These are phyloP conservation scores for Scolopax bukidnonensis DNA, from an alignment of 2,797 vertebrate species.

Conservation along the genomic window DNA sequence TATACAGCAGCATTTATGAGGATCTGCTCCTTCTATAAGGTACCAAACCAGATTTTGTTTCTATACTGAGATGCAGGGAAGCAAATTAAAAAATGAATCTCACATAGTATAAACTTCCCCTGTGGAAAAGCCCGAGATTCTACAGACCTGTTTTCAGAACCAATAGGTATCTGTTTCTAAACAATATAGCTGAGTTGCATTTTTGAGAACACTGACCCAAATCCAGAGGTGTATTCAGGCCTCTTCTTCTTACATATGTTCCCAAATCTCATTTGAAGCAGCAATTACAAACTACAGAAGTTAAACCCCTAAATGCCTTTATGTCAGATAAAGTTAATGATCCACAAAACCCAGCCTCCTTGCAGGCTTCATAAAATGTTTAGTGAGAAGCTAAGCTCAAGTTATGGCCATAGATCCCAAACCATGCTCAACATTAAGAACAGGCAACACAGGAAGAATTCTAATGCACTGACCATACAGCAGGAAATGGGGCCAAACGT, in stretches of 20 bases:
- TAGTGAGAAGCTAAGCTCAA: background rate
- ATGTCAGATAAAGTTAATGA: background rate
- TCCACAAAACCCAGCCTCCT: background rate
- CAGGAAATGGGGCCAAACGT: background rate
- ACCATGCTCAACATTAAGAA: background rate
- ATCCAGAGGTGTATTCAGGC: background rate
- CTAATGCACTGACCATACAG: background rate
- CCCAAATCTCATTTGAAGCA: background rate
- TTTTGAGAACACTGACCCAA: background rate
- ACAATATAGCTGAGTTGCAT: background rate
- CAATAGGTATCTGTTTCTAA: background rate
- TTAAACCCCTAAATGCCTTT: background rate
- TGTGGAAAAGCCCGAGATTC: background rate
- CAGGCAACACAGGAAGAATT: background rate
- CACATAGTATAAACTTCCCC: background rate
- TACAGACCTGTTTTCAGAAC: background rate
- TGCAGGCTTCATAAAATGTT: background rate
- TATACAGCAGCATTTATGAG: background rate
- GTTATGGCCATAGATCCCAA: background rate
- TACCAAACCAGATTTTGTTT: background rate
- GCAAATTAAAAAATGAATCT: background rate
- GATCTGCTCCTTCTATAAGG: background rate
- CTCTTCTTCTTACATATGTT: background rate
- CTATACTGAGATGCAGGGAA: background rate
- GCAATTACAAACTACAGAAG: background rate